Evolutionary conservation across 2,888 invertebrate species (phyloP), one percentile per base, ranked within the genome.

Genomic region (Chloroclystis v-ata): DNA sequence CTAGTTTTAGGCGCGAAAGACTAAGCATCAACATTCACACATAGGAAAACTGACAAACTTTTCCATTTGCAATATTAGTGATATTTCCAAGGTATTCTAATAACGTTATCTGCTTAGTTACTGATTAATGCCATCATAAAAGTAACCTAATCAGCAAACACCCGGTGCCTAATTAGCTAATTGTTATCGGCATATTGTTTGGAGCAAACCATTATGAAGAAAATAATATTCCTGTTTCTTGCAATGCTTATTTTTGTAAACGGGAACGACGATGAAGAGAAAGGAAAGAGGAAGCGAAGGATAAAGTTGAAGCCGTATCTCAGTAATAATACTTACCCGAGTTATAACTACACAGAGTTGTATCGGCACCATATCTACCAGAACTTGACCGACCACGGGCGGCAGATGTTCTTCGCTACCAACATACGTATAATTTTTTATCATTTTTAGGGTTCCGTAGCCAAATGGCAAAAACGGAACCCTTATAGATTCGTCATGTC

Each of bases 281-380:
- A 5, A 20, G 5, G 3, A 20, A 20, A 20, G 20, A 20, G 20
- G 20, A 20, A 20, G 20, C 2, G 5, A 5, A 20, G 20, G 5
- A 20, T 20, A 5, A 33, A 12, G 10, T 33, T 33, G 6, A 33
- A 14, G 16, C 32, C 14, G 1, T 33, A 33, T 8, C 2, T n/a
- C 5, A 10, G n/a, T 0, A n/a, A 14, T n/a, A n/a, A 33, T n/a
- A n/a, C 32, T 4, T 33, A 33, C 14, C 32, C 32, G 5, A 1
- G 5, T 1, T 33, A 33, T 6, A 33, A 33, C 1, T 78, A 72
- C 54, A 65, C 69, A 0, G 30, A 28, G 28, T 61, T 63, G 11
- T 79, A 56, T 42, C 67, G 60, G 41, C 69, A 79, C 25, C 56
- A 76, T 41, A 59, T 73, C 3, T 74, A 59, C 30, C 52, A 52